phyloP scores from a whole-genome alignment of 1,140 invertebrate species.

The Tetramorium alpestre region DNA sequence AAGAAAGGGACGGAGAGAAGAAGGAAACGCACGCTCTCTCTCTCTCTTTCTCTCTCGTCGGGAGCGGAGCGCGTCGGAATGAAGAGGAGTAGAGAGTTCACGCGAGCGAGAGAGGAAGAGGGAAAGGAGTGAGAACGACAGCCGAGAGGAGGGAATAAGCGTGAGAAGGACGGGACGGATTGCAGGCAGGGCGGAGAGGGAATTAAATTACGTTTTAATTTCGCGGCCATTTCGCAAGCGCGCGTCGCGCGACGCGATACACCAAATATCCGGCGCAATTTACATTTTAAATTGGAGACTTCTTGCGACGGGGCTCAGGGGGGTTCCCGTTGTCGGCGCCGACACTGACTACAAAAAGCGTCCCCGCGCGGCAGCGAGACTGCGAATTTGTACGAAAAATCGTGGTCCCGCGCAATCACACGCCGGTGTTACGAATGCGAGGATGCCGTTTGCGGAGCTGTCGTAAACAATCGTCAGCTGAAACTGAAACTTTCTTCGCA shows the following conservation, averaged over 20 bases:
- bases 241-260: slow-evolving; percentile 74
- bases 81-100: slow-evolving; percentile 13
- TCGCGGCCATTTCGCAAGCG: slow-evolving; percentile 80
- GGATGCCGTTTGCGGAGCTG: not conserved
- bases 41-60: not conserved
- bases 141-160: not conserved
- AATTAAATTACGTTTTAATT: slow-evolving; percentile 85
- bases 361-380: not conserved
- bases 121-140: slow-evolving; percentile 27
- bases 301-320: slow-evolving; percentile 73
- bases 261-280: slow-evolving; percentile 81
- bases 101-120: slow-evolving; percentile 53
- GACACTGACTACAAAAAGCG: slow-evolving; percentile 31
- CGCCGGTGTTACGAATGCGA: not conserved
- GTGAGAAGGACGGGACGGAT: not conserved
- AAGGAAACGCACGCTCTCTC: slow-evolving; percentile 8
- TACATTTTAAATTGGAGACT: slow-evolving; percentile 84
- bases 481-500: not conserved
- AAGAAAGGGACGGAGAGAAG: slow-evolving; percentile 48
- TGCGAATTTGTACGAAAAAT: slow-evolving; percentile 36
- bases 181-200: slow-evolving; percentile 41
- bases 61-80: not conserved
- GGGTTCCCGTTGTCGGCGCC: slow-evolving; percentile 45
- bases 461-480: not conserved
- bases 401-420: not conserved